phyloP scores from a whole-genome alignment of 1,140 invertebrate species.

The Hyposmocoma kahamanoa region DNA sequence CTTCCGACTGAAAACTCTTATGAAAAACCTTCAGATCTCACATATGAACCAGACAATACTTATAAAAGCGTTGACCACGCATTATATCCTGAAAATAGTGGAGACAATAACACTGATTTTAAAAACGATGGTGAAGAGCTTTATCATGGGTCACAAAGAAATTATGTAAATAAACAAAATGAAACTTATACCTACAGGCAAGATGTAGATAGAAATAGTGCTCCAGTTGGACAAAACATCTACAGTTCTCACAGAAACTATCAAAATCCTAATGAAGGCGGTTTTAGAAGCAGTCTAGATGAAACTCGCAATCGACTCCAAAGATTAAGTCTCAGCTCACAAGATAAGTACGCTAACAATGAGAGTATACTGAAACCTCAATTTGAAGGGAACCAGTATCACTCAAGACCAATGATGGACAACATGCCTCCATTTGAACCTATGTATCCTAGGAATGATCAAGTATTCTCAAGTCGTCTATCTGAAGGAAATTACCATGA shows the following conservation, averaged over 20 bases:
- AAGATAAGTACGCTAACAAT: conserved; percentile 49
- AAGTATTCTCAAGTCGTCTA: conserved; percentile 33
- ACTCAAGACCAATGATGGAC: conserved; percentile 35
- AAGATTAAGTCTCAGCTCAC: conserved; percentile 52
- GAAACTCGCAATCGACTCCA: conserved; percentile 46
- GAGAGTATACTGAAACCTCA: conserved; percentile 44
- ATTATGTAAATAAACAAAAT: conserved; percentile 42
- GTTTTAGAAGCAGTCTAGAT: conserved; percentile 40
- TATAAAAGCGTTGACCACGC: conserved; percentile 71
- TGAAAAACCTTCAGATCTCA: conserved; percentile 63
- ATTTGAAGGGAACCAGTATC: conserved; percentile 46
- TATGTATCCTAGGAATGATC: conserved; percentile 46
- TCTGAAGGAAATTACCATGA: conserved; percentile 49
- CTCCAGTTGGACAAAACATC: conserved; percentile 32
- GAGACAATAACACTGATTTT: conserved; percentile 25
- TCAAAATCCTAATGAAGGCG: conserved; percentile 35
- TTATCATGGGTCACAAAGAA: conserved; percentile 39
- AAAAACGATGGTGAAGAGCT: conserved; percentile 37
- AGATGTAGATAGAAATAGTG: conserved; percentile 35
- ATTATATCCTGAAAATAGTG: conserved; percentile 62
- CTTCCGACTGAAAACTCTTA: conserved; percentile 62
- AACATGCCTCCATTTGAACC: conserved; percentile 38
- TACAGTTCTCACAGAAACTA: conserved; percentile 40
- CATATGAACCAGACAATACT: conserved; percentile 62
- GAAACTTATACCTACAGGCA: conserved; percentile 51